These are phyloP conservation scores for Oligia strigilis DNA, from an alignment of 2,888 invertebrate species.

Conservation along the genomic window DNA sequence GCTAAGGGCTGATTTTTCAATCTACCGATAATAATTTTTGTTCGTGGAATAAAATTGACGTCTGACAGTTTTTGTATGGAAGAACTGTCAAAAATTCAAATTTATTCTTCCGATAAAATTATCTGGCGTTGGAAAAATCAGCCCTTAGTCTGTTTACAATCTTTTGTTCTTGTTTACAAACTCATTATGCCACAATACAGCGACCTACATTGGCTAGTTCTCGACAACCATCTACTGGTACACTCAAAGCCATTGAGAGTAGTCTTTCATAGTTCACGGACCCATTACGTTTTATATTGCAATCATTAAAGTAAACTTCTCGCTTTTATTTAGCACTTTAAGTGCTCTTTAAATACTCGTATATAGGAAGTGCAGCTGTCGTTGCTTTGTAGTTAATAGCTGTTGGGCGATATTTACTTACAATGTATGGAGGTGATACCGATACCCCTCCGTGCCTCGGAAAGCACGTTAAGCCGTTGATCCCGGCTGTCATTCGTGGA, in stretches of 20 bases:
- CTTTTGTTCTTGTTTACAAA: conserved; percentile 22
- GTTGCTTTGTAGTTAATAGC: background rate
- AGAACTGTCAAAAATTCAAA: too few species aligned
- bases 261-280: conserved; percentile 12
- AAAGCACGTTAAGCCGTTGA: too few species aligned
- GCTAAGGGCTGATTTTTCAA: too few species aligned
- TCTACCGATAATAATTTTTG: too few species aligned
- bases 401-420: background rate
- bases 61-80: too few species aligned
- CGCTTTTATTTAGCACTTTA: conserved; percentile 35
- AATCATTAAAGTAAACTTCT: conserved; percentile 42
- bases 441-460: too few species aligned
- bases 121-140: too few species aligned
- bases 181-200: conserved; percentile 11
- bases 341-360: conserved; percentile 21
- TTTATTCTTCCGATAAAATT: too few species aligned
- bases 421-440: background rate
- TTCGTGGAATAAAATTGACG: too few species aligned
- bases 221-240: background rate
- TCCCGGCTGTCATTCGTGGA: too few species aligned
- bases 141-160: background rate
- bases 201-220: conserved; percentile 33
- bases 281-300: conserved; percentile 37
- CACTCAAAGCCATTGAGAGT: conserved; percentile 7
- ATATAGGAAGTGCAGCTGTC: conserved; percentile 1